A percentile compares a stretch with the other conserved stretches of the same genome.
These are phyloP conservation scores for Lytechinus pictus DNA, from an alignment of 35 echinoderm and acorn worm genomes.

Conservation along the genomic window DNA sequence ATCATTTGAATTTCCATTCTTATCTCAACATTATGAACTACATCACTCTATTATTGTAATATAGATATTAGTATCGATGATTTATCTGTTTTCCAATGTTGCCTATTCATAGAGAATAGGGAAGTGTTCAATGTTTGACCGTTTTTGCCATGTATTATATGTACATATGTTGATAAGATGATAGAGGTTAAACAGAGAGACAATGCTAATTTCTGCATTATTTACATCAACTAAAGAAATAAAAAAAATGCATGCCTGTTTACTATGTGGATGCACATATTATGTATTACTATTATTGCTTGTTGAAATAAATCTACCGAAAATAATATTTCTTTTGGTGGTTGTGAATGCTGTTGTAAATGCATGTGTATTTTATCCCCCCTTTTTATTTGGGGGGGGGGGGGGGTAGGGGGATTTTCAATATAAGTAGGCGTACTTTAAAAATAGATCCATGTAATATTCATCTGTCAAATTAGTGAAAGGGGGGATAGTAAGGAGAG, in stretches of 20 bases:
- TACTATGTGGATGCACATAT: constrained; percentile 39
- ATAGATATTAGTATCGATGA: background rate
- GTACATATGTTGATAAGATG: background rate
- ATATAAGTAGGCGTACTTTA: too few relatives aligned
- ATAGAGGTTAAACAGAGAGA: background rate
- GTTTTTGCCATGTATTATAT: constrained; percentile 31
- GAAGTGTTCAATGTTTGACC: background rate
- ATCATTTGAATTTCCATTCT: background rate
- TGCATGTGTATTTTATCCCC: too few relatives aligned
- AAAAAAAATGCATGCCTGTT: background rate
- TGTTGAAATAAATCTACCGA: constrained; percentile 29
- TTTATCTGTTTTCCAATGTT: background rate
- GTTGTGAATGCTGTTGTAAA: too few relatives aligned
- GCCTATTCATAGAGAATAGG: background rate
- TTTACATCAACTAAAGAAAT: background rate
- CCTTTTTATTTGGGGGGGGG: too few relatives aligned
- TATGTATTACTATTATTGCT: constrained; percentile 22
- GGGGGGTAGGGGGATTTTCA: too few relatives aligned
- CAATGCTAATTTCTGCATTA: background rate
- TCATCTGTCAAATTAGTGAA: background rate
- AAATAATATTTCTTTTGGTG: background rate
- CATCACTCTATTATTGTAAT: background rate
- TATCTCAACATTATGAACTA: background rate
- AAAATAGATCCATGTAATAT: too few relatives aligned
- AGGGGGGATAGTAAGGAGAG: too few relatives aligned